These are phyloP conservation scores for Brachyopa scutellaris DNA, from an alignment of 2,888 invertebrate species.

Conservation along the genomic window DNA sequence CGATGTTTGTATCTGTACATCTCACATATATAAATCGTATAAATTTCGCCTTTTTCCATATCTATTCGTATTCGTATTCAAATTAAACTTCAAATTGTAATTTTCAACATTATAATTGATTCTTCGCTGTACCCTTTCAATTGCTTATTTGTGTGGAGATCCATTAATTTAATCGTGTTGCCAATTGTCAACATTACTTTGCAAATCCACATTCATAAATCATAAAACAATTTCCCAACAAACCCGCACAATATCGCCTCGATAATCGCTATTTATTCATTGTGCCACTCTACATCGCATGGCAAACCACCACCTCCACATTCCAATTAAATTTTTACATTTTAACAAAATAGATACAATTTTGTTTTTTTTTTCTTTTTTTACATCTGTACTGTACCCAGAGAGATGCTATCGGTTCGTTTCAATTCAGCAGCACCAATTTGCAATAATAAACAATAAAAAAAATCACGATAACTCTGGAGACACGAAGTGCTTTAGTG, in stretches of 20 bases:
- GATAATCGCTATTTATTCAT: constrained; percentile 6
- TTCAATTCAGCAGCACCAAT: constrained; percentile 67
- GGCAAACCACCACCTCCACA: constrained; percentile 48
- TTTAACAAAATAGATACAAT: constrained; percentile 34
- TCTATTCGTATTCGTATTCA: background rate
- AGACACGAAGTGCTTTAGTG: constrained; percentile 52
- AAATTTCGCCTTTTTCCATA: background rate
- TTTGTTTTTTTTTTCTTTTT: background rate
- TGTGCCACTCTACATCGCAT: constrained; percentile 11
- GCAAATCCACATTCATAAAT: constrained; percentile 57
- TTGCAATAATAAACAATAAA: constrained; percentile 72
- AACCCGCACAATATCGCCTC: constrained; percentile 25
- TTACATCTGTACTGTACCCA: background rate
- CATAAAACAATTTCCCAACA: constrained; percentile 57
- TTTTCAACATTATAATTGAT: background rate
- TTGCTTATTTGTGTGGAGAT: constrained; percentile 6
- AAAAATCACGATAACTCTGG: constrained; percentile 60
- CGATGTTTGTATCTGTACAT: too few species aligned
- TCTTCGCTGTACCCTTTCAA: constrained; percentile 5
- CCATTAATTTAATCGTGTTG: constrained; percentile 47
- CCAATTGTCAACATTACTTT: constrained; percentile 50
- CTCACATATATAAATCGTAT: too few species aligned
- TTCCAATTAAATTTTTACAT: constrained; percentile 64
- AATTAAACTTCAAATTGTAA: background rate
- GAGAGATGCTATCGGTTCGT: constrained; percentile 55